phyloP scores from a whole-genome alignment of 2,113 vertebrate species.

The Anthoscopus minutus region DNA sequence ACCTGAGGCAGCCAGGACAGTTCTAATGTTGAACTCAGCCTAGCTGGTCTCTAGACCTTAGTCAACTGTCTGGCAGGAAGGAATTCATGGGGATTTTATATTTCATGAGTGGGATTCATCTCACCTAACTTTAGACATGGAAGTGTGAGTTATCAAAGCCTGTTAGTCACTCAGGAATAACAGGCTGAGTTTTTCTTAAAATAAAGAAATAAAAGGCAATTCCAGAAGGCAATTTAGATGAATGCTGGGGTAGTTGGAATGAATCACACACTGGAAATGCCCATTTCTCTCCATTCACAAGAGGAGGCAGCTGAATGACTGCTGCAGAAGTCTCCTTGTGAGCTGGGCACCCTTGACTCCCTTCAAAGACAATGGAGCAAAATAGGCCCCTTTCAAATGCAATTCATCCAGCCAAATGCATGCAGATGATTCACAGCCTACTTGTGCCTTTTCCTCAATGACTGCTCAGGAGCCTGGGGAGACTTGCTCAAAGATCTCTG shows the following conservation, averaged over 20 bases:
- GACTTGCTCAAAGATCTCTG: background rate
- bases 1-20: background rate
- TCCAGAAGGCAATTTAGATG: background rate
- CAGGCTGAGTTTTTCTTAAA: background rate
- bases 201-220: background rate
- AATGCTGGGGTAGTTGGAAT: background rate
- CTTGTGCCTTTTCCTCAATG: background rate
- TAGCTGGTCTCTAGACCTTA: background rate
- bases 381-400: background rate
- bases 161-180: background rate
- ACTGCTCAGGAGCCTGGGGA: background rate
- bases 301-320: background rate
- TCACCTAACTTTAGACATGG: background rate
- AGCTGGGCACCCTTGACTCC: background rate
- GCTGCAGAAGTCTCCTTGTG: background rate
- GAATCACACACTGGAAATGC: background rate
- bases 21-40: background rate
- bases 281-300: background rate
- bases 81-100: background rate
- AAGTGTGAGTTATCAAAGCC: background rate
- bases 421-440: background rate
- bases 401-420: background rate
- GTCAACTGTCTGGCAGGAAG: background rate
- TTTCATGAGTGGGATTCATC: background rate
- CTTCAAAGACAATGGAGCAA: background rate